Percentiles rank a stretch among this genome's conserved stretches.
These are phyloP conservation scores for Cremastobaeus sp. DNA, from an alignment of 2,888 invertebrate genomes.

Conservation along the genomic window DNA sequence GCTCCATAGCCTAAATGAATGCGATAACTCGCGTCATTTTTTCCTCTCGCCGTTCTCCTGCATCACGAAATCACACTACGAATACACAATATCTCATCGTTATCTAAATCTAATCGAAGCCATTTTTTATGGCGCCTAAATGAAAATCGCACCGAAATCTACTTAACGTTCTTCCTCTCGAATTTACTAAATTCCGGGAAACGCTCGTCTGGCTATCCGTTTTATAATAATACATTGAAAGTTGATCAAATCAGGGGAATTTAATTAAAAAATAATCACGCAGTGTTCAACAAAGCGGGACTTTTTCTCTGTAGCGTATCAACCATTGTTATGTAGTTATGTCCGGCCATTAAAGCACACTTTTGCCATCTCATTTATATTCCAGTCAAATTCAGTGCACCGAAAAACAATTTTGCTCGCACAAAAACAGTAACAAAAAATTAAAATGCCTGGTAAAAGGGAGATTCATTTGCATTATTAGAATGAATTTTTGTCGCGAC, in stretches of 20 bases:
- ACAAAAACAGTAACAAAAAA: neutral
- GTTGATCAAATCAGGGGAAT: too few species aligned
- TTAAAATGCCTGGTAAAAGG: slow-evolving; percentile 2
- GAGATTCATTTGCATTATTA: slow-evolving; percentile 3
- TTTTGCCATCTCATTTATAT: slow-evolving; percentile 18
- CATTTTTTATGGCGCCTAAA: slow-evolving; percentile 14
- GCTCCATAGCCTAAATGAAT: slow-evolving; percentile 17
- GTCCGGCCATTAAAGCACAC: slow-evolving; percentile 9
- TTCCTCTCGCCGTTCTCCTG: slow-evolving; percentile 4
- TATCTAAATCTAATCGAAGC: slow-evolving; percentile 27
- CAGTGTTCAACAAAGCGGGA: neutral
- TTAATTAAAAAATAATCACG: slow-evolving; percentile 21
- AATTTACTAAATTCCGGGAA: too few species aligned
- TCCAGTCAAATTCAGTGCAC: slow-evolving; percentile 7
- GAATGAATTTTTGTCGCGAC: neutral
- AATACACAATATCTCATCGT: slow-evolving; percentile 11
- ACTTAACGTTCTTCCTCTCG: too few species aligned
- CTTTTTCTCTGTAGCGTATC: neutral
- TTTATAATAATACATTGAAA: too few species aligned
- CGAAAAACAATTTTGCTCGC: neutral
- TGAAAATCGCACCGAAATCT: neutral
- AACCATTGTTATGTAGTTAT: neutral
- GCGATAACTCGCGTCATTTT: slow-evolving; percentile 35
- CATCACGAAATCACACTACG: neutral
- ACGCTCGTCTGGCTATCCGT: too few species aligned